Base-by-base conservation (phyloP, 2,888 invertebrate genomes). In the Limenitis camilla region DNA sequence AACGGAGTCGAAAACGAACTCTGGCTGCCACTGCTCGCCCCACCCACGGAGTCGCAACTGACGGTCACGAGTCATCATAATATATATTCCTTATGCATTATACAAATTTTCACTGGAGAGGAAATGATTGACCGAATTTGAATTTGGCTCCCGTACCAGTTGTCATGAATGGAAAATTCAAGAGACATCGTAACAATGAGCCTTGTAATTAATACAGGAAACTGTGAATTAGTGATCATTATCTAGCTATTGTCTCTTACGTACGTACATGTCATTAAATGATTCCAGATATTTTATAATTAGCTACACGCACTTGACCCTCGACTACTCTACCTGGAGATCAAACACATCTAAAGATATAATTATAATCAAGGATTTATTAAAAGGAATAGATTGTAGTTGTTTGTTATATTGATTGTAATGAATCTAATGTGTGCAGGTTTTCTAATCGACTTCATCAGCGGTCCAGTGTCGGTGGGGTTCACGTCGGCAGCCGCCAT, bases 401-500 rank as follows among this genome's bases (percentile, higher is more conserved):
- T 19, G 19, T 19, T 19, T 19, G n/a, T 32, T 7, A n/a, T 9
- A 19, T 11, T 4, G 28, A 7, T 27, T 27, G n/a, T 32, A n/a
- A n/a, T 9, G 28, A 10, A 44, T 35, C 6, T 31, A 8, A 11
- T 29, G 5, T 9, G 8, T 29, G 7, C 80, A 94, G 94, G 94
- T 41, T 94, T 94, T 76, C 81, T 94, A 61, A 92, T 94, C 61
- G 94, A 94, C 79, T 95, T 95, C 79, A 94, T 95, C 68, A 94
- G 94, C 59, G 93, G 93, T n/a, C 94, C 95, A 38, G 93, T 94
- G 56, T 92, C 93, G 4, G 92, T 92, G 54, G 93, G 93, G 6
- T 95, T 95, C 81, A 94, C 94, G 4, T 94, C 94, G 0, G 94
- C 94, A 0, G 94, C 94, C 0, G 93, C 94, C 60, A 92, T 95